These are phyloP conservation scores for Rhynchophorus ferrugineus DNA, from an alignment of 1,140 invertebrate species.

Conservation along the genomic window DNA sequence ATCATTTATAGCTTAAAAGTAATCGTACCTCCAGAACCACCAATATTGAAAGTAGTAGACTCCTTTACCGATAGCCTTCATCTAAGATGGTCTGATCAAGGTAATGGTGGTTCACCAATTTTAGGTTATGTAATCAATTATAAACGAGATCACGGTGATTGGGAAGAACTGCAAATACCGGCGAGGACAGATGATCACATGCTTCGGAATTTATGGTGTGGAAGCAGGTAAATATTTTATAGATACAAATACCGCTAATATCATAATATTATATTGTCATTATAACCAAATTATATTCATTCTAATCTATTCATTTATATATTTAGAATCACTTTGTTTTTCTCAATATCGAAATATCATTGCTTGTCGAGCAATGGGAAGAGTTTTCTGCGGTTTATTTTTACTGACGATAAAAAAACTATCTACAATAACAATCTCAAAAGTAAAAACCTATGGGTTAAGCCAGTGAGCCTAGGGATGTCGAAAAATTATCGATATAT, in stretches of 20 bases:
- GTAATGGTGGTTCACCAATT: constrained; percentile 63
- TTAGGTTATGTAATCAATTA: constrained; percentile 80
- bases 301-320: too few species aligned
- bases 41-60: constrained; percentile 58
- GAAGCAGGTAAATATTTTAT: constrained; percentile 48
- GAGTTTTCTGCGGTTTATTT: too few species aligned
- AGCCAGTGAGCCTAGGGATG: too few species aligned
- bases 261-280: too few species aligned
- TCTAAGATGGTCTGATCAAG: constrained; percentile 50
- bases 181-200: constrained; percentile 69
- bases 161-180: constrained; percentile 78
- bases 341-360: too few species aligned
- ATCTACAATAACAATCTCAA: too few species aligned
- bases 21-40: constrained; percentile 60
- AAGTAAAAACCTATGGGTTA: too few species aligned
- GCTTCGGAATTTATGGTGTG: constrained; percentile 75
- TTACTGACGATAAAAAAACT: too few species aligned
- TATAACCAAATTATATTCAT: too few species aligned
- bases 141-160: constrained; percentile 80
- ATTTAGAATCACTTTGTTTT: too few species aligned
- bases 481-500: too few species aligned
- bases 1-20: constrained; percentile 67
- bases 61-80: constrained; percentile 62
- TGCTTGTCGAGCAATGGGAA: too few species aligned
- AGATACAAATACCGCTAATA: neutral